These are phyloP conservation scores for Scolopax bukidnonensis DNA, from an alignment of 2,797 vertebrate genomes.

Conservation along the genomic window DNA sequence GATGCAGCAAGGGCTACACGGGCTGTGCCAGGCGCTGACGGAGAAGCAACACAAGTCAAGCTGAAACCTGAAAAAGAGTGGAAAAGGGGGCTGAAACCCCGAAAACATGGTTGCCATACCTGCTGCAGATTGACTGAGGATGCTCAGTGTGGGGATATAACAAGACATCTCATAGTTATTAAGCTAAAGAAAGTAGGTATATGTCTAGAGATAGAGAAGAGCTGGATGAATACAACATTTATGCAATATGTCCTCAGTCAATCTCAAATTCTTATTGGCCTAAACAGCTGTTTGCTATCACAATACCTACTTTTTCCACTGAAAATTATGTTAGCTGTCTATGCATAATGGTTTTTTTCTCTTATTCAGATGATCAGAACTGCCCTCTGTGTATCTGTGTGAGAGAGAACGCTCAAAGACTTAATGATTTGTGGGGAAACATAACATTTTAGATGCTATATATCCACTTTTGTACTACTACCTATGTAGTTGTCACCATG, in stretches of 20 bases:
- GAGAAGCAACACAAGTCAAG: not conserved
- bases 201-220: not conserved
- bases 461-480: not conserved
- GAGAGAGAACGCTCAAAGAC: not conserved
- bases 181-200: not conserved
- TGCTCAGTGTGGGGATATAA: not conserved
- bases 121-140: not conserved
- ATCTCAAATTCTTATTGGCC: not conserved
- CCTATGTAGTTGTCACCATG: not conserved
- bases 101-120: not conserved
- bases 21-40: not conserved
- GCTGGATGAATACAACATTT: not conserved
- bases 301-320: not conserved
- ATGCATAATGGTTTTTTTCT: not conserved
- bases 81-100: not conserved
- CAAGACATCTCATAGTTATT: not conserved
- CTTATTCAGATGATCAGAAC: not conserved
- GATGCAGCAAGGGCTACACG: not conserved
- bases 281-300: not conserved
- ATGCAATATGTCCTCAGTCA: not conserved
- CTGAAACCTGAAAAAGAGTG: not conserved
- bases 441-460: not conserved
- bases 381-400: not conserved
- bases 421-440: not conserved
- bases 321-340: not conserved